Base-by-base conservation (phyloP, 2,888 invertebrate species). In the Diarsia rubi region DNA sequence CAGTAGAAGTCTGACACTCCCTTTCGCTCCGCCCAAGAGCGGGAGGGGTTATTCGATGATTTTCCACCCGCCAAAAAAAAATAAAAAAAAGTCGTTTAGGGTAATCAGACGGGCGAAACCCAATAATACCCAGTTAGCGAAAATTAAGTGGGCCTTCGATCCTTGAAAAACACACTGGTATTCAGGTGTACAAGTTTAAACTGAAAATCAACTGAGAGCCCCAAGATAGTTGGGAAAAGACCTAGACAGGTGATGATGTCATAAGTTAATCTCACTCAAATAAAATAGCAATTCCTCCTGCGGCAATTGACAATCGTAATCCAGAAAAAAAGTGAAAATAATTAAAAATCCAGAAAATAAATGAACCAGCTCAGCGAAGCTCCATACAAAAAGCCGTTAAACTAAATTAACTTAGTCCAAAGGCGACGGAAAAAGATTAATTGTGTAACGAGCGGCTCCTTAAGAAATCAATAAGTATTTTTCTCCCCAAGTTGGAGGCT, bases 401-500 rank as follows among this genome's bases (percentile, higher is more conserved):
- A 83, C 65, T 68, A 81, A 81, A 81, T 84, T 81, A 77, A 85
- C 79, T 78, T 82, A 16, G 59, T 68, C 54, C 57, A 69, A 75
- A 64, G 49, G 69, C 69, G 52, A 74, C 79, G 68, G 79, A 77
- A 86, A 83, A 77, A 85, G 79, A 85, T 82, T 85, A 85, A 83
- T 85, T 83, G 83, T 68, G 74, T 72, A 70, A 81, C 72, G 65
- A 69, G 64, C 45, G 67, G 27, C 73, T 65, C 59, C 70, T 76
- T 75, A 69, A 68, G 74, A 78, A 90, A 90, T 90, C 91, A 87
- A 90, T 90, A 89, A 88, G 89, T 84, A 87, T 90, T 89, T 88
- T 88, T 86, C 85, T 77, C 67, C 68, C 19, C 27, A 60, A 74
- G 27, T 71, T 42, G 24, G 70, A 49, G 3, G 66, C 16, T 68